These are phyloP conservation scores for Lamellibrachia luymesi DNA, from an alignment of 1,140 invertebrate species.

Conservation along the genomic window DNA sequence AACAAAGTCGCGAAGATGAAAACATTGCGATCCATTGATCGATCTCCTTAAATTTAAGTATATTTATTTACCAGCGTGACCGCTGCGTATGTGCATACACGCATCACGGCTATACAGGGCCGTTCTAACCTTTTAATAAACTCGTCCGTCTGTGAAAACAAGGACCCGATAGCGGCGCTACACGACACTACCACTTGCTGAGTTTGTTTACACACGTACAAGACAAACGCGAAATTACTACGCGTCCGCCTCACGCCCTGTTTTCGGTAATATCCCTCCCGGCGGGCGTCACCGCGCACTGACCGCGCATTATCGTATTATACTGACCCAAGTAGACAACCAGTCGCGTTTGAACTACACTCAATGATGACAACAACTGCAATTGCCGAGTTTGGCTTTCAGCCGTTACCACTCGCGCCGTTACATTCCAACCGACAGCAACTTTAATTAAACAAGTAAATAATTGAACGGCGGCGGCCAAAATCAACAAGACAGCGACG, in stretches of 20 bases:
- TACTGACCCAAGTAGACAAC: not conserved
- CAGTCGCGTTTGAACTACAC: not conserved
- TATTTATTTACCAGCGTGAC: too few relatives aligned
- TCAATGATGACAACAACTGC: not conserved
- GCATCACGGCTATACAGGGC: too few relatives aligned
- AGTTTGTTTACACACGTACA: conserved; percentile 1
- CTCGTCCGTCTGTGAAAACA: not conserved
- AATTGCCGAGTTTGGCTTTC: not conserved
- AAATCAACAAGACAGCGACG: not conserved
- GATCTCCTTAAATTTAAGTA: not conserved
- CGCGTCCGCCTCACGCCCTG: not conserved
- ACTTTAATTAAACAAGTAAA: conserved; percentile 1
- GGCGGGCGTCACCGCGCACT: too few relatives aligned
- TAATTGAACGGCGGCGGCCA: not conserved
- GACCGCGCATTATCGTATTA: not conserved
- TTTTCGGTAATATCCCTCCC: not conserved
- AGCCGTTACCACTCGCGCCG: not conserved
- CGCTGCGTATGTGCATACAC: not conserved
- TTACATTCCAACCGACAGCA: not conserved
- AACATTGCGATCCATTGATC: not conserved
- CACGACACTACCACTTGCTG: not conserved
- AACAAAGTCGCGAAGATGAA: not conserved
- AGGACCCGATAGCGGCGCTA: not conserved
- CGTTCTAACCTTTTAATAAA: not conserved
- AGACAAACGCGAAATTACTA: not conserved